Evolutionary conservation across 2,888 invertebrate genomes (phyloP).

Genomic region (Tetheella fluctuosa): DNA sequence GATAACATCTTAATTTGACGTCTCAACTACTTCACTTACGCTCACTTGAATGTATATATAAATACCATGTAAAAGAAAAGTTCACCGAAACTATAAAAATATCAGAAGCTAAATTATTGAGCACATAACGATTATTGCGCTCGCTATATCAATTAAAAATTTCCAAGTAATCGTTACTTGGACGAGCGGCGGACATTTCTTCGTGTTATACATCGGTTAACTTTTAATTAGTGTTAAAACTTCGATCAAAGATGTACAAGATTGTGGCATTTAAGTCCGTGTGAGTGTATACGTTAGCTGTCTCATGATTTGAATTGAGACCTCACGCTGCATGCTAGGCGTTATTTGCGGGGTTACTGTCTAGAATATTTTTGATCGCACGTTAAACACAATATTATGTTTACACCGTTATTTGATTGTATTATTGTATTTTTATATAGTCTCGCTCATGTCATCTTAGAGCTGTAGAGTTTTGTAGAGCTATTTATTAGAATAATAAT

Average conservation of each 20-base stretch:
- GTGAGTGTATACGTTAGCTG: neutral
- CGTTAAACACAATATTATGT: neutral
- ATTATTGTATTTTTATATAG: neutral
- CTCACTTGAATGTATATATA: neutral
- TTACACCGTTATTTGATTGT: neutral
- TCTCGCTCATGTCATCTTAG: too few relatives aligned
- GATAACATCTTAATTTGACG: constrained; percentile 7
- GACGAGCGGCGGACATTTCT: neutral
- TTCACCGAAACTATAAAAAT: constrained; percentile 1
- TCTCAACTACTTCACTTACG: constrained; percentile 6
- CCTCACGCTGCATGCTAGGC: neutral
- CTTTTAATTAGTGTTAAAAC: constrained; percentile 3
- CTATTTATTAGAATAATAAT: too few relatives aligned
- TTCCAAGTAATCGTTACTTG: constrained; percentile 13
- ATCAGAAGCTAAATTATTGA: constrained; percentile 6
- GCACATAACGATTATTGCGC: neutral
- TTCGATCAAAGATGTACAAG: constrained; percentile 10
- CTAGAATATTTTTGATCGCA: neutral
- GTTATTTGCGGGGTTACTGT: neutral
- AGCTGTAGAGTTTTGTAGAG: too few relatives aligned
- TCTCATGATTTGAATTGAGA: neutral
- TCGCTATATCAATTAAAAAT: constrained; percentile 6
- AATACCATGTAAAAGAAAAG: constrained; percentile 3
- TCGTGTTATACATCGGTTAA: neutral
- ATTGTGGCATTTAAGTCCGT: neutral